phyloP scores from a whole-genome alignment of 2,113 vertebrate species.

The Mobula birostris region DNA sequence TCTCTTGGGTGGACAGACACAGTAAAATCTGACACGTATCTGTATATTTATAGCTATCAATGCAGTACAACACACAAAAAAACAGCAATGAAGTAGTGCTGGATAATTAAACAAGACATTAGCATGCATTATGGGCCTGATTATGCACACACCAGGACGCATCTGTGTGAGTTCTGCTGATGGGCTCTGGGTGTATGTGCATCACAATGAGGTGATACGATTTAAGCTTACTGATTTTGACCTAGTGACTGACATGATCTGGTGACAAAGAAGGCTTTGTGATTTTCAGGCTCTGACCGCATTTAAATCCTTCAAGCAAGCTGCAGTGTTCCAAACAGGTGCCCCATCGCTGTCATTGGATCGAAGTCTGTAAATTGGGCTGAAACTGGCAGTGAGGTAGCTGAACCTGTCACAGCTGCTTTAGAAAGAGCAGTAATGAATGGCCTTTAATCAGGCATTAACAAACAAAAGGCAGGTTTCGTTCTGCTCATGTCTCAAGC shows the following conservation, averaged over 20 bases:
- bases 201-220: neutral
- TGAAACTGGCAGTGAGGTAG: neutral
- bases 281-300: neutral
- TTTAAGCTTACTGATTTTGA: conserved; percentile 19
- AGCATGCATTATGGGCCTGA: neutral
- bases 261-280: neutral
- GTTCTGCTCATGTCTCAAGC: neutral
- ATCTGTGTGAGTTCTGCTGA: neutral
- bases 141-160: neutral
- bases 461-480: neutral
- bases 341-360: neutral
- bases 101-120: conserved; percentile 24
- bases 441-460: neutral
- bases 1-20: neutral
- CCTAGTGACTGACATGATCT: neutral
- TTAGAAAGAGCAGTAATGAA: neutral
- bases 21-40: neutral
- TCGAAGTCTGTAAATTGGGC: neutral
- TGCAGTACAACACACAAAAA: neutral
- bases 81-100: neutral
- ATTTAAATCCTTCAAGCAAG: neutral
- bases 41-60: neutral
- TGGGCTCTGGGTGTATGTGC: neutral
- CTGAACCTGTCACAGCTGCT: neutral
- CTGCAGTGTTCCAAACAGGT: neutral